Evolutionary conservation across 92 coral and sea anemone genomes (phyloP).

Genomic region (Epizoanthus fatuus): DNA sequence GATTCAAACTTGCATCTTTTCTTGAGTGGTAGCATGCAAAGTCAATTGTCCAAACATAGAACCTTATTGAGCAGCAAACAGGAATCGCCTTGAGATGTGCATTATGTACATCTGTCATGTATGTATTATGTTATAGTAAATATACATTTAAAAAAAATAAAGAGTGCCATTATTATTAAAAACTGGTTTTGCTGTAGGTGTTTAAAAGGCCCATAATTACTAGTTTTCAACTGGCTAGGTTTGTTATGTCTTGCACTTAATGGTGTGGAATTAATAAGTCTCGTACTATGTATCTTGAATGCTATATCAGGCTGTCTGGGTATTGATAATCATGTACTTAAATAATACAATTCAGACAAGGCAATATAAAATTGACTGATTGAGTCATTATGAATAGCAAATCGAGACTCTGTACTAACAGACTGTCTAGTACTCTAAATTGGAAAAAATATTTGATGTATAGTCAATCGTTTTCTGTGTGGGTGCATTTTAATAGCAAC

Average conservation of each 20-base stretch:
- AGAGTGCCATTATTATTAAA: neutral
- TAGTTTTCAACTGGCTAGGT: neutral
- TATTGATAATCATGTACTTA: neutral
- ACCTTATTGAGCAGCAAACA: neutral
- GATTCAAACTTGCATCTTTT: no score
- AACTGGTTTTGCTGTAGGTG: constrained; percentile 7
- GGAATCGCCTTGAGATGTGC: neutral
- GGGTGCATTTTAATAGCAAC: constrained; percentile 8
- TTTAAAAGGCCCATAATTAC: constrained; percentile 3
- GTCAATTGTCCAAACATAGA: no score
- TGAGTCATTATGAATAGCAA: constrained; percentile 1
- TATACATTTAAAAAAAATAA: neutral
- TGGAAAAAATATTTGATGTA: neutral
- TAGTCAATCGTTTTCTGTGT: constrained; percentile 6
- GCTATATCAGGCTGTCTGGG: neutral
- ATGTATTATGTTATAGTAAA: neutral
- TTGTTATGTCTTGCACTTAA: constrained; percentile 36
- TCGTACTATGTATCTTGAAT: neutral
- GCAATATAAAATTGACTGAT: neutral
- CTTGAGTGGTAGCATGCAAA: no score
- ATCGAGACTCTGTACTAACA: neutral
- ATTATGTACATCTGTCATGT: neutral
- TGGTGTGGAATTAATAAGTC: neutral
- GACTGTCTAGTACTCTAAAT: neutral
- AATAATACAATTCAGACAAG: neutral